Evolutionary conservation across 2,888 invertebrate genomes (phyloP).

Genomic region (Hetaerina titia): DNA sequence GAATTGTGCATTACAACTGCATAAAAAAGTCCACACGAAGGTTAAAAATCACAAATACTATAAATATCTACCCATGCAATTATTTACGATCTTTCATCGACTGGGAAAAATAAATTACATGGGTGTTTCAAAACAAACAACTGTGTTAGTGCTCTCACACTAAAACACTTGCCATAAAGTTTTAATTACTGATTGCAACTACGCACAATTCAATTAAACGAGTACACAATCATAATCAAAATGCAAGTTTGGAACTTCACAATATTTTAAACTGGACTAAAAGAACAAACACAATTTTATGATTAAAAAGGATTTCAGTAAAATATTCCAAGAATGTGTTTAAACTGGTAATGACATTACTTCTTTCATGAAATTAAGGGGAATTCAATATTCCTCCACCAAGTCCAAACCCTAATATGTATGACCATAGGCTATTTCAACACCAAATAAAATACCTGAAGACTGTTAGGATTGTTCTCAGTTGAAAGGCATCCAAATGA

Average conservation of each 20-base stretch:
- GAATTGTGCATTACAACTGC: neutral
- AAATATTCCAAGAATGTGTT: neutral
- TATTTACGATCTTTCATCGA: neutral
- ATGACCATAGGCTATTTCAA: neutral
- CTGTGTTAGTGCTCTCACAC: slow-evolving; percentile 6
- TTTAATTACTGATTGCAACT: neutral
- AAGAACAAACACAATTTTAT: slow-evolving; percentile 17
- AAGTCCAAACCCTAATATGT: neutral
- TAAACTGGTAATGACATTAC: neutral
- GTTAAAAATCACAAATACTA: neutral
- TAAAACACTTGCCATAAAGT: neutral
- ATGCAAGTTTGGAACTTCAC: slow-evolving; percentile 46
- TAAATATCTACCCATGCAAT: neutral
- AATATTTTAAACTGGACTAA: neutral
- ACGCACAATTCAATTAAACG: neutral
- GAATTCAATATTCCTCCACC: neutral
- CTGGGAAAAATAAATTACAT: neutral
- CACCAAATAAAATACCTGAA: neutral
- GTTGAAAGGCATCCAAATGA: neutral
- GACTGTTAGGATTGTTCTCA: slow-evolving; percentile 1
- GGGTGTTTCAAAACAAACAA: neutral
- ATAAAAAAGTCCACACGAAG: neutral
- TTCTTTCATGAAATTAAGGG: neutral
- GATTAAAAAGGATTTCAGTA: neutral
- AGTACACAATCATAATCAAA: slow-evolving; percentile 61